phyloP scores from a whole-genome alignment of 1,140 invertebrate genomes.

The Oreohelix idahoensis region DNA sequence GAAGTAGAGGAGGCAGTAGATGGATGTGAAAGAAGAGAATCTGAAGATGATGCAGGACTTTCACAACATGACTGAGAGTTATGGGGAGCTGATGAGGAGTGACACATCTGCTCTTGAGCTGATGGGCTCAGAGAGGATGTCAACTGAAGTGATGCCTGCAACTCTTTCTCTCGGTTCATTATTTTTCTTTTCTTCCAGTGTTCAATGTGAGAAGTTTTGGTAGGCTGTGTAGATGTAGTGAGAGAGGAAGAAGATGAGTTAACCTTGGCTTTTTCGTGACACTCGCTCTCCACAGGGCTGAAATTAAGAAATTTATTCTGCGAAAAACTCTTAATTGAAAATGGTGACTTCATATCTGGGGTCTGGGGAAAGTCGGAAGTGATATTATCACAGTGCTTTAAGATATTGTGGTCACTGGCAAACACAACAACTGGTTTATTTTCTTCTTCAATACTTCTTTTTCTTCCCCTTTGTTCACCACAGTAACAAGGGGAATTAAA shows the following conservation, averaged over 20 bases:
- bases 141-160: neutral
- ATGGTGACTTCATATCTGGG: no score
- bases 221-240: neutral
- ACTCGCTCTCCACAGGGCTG: no score
- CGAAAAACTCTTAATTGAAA: no score
- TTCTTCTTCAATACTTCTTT: no score
- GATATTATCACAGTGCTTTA: no score
- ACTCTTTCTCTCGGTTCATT: neutral
- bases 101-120: neutral
- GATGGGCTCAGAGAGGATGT: neutral
- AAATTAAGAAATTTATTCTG: no score
- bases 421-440: no score
- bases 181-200: constrained; percentile 7
- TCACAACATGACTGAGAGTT: neutral
- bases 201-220: neutral
- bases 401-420: no score
- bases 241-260: neutral
- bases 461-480: no score
- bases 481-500: no score
- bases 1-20: neutral
- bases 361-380: no score
- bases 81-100: neutral
- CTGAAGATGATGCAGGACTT: neutral
- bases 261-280: neutral
- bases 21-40: neutral